Conservation (phyloP, 1,140 invertebrate genomes). For the Neodiprion pinetum region DNA sequence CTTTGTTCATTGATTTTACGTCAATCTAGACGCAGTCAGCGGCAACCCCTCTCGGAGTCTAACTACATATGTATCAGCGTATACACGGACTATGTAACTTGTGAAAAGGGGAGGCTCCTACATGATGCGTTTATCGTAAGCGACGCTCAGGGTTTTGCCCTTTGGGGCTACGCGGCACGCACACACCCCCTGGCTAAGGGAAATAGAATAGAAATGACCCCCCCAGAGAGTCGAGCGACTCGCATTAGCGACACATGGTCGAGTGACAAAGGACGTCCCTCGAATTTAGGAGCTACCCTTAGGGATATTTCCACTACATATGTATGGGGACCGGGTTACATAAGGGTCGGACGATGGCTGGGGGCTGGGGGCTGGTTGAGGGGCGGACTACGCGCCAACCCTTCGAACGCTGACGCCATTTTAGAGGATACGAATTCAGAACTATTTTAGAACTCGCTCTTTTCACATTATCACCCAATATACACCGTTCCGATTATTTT, state of each 20-base stretch:
- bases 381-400: slow-evolving; percentile 45
- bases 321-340: slow-evolving; percentile 43
- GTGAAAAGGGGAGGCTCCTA: slow-evolving; percentile 13
- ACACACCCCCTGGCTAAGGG: slow-evolving; percentile 52
- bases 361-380: slow-evolving; percentile 46
- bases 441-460: background rate
- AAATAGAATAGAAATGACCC: slow-evolving; percentile 65
- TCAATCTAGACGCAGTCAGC: slow-evolving; percentile 48
- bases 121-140: slow-evolving; percentile 62
- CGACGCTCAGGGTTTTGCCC: slow-evolving; percentile 44
- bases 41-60: slow-evolving; percentile 47
- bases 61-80: too few relatives aligned
- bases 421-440: slow-evolving; percentile 30
- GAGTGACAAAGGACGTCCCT: slow-evolving; percentile 50
- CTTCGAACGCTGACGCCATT: slow-evolving; percentile 48
- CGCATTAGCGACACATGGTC: slow-evolving; percentile 62
- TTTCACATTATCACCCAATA: background rate
- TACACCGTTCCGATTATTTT: background rate
- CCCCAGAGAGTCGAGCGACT: slow-evolving; percentile 47
- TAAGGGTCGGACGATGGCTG: slow-evolving; percentile 33
- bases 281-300: slow-evolving; percentile 47
- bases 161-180: slow-evolving; percentile 27
- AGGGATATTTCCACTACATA: slow-evolving; percentile 46
- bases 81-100: too few relatives aligned
- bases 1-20: slow-evolving; percentile 64